phyloP scores from a whole-genome alignment of 2,113 vertebrate genomes.

The Carassius gibelio region DNA sequence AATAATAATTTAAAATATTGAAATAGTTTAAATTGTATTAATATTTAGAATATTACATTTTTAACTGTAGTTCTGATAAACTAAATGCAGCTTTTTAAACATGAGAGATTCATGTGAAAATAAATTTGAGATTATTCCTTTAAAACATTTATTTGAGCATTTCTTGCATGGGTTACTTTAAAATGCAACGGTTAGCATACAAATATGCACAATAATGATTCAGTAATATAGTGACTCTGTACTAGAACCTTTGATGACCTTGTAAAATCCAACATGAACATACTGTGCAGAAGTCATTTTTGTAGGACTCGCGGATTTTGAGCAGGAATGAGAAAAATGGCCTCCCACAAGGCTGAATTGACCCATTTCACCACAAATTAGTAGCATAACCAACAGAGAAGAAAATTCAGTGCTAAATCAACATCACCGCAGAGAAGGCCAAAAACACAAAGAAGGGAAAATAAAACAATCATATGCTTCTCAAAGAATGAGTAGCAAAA shows the following conservation, averaged over 20 bases:
- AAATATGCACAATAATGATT: neutral
- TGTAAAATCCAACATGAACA: neutral
- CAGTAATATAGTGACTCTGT: neutral
- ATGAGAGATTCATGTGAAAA: neutral
- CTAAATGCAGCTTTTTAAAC: neutral
- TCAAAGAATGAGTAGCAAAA: conserved; percentile 69
- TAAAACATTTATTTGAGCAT: neutral
- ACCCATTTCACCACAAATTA: conserved; percentile 51
- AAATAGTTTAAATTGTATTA: neutral
- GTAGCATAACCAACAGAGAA: conserved; percentile 47
- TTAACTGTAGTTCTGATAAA: neutral
- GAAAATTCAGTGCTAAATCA: conserved; percentile 48
- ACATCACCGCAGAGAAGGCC: conserved; percentile 57
- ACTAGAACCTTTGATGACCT: neutral
- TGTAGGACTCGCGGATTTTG: neutral
- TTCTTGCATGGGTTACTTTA: neutral
- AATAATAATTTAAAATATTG: no score
- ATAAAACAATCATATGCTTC: conserved; percentile 43
- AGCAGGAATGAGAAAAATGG: conserved; percentile 50
- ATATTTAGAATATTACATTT: neutral
- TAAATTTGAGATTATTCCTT: neutral
- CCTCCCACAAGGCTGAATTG: conserved; percentile 47
- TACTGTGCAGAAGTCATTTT: conserved; percentile 47
- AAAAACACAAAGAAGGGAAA: conserved; percentile 42
- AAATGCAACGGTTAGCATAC: neutral